Evolutionary conservation across 2,888 invertebrate species (phyloP), one percentile per base, ranked within the genome.

Genomic region (Acanthoscelides obtectus): DNA sequence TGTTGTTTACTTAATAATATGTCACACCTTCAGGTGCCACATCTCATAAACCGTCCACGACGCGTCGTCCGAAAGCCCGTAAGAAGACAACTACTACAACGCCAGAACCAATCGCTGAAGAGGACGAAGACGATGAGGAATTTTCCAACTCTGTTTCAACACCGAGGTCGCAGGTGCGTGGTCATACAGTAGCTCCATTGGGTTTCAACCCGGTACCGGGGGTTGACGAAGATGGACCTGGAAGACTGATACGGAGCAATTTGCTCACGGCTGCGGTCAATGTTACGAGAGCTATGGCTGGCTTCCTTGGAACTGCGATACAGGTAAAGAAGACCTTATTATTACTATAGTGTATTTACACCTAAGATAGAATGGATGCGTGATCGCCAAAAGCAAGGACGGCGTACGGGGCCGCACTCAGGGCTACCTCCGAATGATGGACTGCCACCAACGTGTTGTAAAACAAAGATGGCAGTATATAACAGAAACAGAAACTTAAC

Each of bases 291-390:
- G 92, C 92, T 0, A 92, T 94, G 83, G 92, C 93, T 73, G 90
- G 91, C 84, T 93, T 94, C 85, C 87, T 94, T 80, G 93, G 93
- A 79, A 90, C 91, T 80, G 93, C 93, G 71, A 89, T 94, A 81
- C 92, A 93, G 90, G 94, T 93, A 84, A 66, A 45, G 45, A 25
- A 25, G 25, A 25, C n/a, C n/a, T n/a, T n/a, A n/a, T n/a, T n/a
- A n/a, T n/a, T n/a, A n/a, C n/a, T n/a, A n/a, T n/a, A n/a, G n/a
- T n/a, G n/a, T n/a, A n/a, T n/a, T n/a, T n/a, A n/a, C n/a, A n/a
- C n/a, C n/a, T n/a, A n/a, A n/a, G n/a, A n/a, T n/a, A n/a, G n/a
- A n/a, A n/a, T n/a, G n/a, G n/a, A n/a, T n/a, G n/a, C n/a, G n/a
- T n/a, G n/a, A n/a, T n/a, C n/a, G n/a, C n/a, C n/a, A n/a, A n/a